phyloP scores from a whole-genome alignment of 1,140 invertebrate species.

The Dermatophagoides farinae region DNA sequence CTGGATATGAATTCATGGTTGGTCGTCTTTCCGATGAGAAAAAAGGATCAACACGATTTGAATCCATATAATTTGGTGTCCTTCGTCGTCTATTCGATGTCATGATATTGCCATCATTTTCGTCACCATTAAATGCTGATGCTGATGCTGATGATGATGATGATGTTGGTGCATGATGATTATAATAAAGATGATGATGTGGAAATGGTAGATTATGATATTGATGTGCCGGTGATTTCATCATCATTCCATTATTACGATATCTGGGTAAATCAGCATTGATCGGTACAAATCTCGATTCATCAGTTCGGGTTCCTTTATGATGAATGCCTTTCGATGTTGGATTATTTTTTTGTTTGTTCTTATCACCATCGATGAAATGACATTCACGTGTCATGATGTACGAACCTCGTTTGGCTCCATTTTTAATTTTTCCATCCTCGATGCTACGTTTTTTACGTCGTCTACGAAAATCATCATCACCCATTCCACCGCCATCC shows the following conservation, averaged over 20 bases:
- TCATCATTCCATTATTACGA: not conserved
- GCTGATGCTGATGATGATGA: not conserved
- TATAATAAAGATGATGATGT: not conserved
- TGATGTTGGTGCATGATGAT: not conserved
- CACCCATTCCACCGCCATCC: not conserved
- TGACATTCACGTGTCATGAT: conserved; percentile 2
- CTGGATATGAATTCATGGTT: not conserved
- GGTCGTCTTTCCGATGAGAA: not conserved
- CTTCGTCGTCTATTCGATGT: not conserved
- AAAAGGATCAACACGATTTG: not conserved
- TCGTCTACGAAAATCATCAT: conserved; percentile 4
- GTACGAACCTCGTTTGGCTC: not conserved
- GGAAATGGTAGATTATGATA: not conserved
- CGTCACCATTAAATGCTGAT: not conserved
- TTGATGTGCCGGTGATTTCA: not conserved
- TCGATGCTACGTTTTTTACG: not conserved
- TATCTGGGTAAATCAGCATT: not conserved
- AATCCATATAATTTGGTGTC: not conserved
- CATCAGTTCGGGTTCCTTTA: not conserved
- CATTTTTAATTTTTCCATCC: not conserved
- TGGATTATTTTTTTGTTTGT: not conserved
- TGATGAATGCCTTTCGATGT: not conserved
- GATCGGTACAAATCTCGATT: conserved; percentile 1
- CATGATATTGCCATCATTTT: not conserved
- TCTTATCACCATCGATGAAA: conserved; percentile 2